Conservation (phyloP, 2,797 vertebrate genomes). For the Gephyroberyx darwinii region DNA sequence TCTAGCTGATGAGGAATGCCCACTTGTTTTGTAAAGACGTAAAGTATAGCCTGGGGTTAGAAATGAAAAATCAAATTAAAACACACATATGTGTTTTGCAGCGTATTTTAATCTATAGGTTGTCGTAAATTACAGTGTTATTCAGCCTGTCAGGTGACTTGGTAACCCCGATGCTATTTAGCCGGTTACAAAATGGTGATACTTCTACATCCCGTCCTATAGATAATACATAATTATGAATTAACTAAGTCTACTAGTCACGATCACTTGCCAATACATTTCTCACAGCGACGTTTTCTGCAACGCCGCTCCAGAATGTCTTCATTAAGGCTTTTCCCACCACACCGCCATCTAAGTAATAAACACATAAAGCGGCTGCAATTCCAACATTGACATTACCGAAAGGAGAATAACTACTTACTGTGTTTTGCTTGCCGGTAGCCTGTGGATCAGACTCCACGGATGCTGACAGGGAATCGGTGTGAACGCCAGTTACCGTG, state of each 20-base stretch:
- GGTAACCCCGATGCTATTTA: neutral
- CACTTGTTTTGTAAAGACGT: too few relatives aligned
- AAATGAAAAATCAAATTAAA: too few relatives aligned
- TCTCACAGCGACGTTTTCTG: neutral
- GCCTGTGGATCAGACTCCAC: slow-evolving; percentile 44
- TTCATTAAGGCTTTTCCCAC: too few relatives aligned
- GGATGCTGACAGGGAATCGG: slow-evolving; percentile 61
- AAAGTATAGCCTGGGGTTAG: too few relatives aligned
- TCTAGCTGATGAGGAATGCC: too few relatives aligned
- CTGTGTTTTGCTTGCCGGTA: slow-evolving; percentile 49
- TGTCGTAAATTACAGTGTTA: neutral
- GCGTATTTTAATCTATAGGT: slow-evolving; percentile 5
- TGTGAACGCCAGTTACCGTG: slow-evolving; percentile 75
- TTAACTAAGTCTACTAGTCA: slow-evolving; percentile 6
- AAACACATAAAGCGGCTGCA: neutral
- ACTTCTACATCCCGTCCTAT: neutral
- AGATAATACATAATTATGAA: neutral
- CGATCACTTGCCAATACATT: neutral
- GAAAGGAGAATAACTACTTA: slow-evolving; percentile 57
- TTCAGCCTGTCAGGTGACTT: neutral
- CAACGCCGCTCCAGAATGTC: slow-evolving; percentile 2
- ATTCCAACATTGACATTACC: neutral
- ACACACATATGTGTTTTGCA: neutral
- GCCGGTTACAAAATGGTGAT: neutral
- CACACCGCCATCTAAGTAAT: neutral